A percentile compares a stretch with the other conserved stretches of the same genome.
phyloP scores from a whole-genome alignment of 2,888 invertebrate species.

The Synergus japonicus region DNA sequence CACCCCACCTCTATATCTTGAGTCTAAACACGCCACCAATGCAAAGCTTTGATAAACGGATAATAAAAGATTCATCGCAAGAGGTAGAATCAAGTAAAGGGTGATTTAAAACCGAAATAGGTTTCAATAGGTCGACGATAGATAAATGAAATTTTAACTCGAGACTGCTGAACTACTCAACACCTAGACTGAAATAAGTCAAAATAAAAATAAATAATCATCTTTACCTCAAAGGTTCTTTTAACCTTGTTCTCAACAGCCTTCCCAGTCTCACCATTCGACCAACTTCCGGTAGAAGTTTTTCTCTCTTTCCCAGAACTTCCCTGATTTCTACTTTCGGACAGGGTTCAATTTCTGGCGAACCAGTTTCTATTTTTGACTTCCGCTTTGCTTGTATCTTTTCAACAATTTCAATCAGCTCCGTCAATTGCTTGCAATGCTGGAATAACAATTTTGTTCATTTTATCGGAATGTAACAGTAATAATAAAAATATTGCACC shows the following conservation, averaged over 20 bases:
- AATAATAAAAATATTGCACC: too few relatives aligned
- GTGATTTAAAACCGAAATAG: not conserved
- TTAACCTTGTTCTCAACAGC: conserved; percentile 82
- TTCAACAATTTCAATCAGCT: conserved; percentile 80
- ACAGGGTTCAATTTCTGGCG: conserved; percentile 51
- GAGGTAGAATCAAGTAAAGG: not conserved
- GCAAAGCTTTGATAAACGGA: not conserved
- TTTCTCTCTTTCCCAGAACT: conserved; percentile 82
- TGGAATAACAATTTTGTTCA: conserved; percentile 62
- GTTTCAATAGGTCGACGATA: not conserved
- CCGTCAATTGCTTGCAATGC: conserved; percentile 82
- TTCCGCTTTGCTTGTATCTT: conserved; percentile 56
- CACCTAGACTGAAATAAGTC: not conserved
- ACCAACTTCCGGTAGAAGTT: conserved; percentile 84
- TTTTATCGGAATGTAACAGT: too few relatives aligned
- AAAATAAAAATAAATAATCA: conserved; percentile 44
- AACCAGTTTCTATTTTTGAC: conserved; percentile 51
- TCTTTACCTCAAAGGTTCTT: conserved; percentile 80
- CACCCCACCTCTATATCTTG: not conserved
- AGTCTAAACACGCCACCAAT: not conserved
- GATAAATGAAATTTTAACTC: conserved; percentile 52
- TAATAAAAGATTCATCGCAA: not conserved
- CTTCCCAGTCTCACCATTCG: conserved; percentile 86
- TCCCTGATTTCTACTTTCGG: conserved; percentile 75
- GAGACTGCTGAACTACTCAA: not conserved